Percentiles rank a stretch among this genome's conserved stretches.
Conservation (phyloP, 2,888 invertebrate species). For the Clepsis dumicolana region DNA sequence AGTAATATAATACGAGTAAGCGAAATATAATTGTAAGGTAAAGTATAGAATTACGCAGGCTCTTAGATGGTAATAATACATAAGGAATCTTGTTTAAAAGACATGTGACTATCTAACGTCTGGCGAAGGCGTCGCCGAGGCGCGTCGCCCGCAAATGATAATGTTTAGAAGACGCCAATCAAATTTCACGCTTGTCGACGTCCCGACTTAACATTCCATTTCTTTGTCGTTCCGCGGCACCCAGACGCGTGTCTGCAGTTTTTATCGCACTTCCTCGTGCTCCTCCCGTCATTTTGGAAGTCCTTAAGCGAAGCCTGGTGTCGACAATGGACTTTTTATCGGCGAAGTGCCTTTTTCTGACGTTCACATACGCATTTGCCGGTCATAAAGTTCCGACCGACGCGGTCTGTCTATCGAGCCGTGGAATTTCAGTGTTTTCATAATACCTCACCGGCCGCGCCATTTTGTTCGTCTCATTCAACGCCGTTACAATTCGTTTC, state of each 20-base stretch:
- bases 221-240: conserved; percentile 61
- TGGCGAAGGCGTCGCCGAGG: background rate
- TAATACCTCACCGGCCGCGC: conserved; percentile 54
- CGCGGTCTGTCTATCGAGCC: conserved; percentile 62
- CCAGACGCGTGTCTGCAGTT: conserved; percentile 66
- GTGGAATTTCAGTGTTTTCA: conserved; percentile 61
- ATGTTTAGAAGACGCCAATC: conserved; percentile 63
- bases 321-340: conserved; percentile 80
- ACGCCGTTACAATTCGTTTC: conserved; percentile 52
- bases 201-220: conserved; percentile 62
- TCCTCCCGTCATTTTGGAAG: conserved; percentile 74
- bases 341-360: conserved; percentile 68
- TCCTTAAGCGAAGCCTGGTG: conserved; percentile 69
- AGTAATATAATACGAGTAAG: conserved; percentile 2
- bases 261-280: conserved; percentile 73
- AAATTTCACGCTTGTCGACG: conserved; percentile 71
- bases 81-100: background rate
- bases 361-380: conserved; percentile 71
- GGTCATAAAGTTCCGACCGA: conserved; percentile 69
- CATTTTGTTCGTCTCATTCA: conserved; percentile 50
- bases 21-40: background rate
- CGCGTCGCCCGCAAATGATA: conserved; percentile 44
- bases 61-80: background rate
- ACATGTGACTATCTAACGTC: background rate
- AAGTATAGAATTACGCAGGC: background rate